These are phyloP conservation scores for Thomomys bottae DNA, from an alignment of 2,113 vertebrate species.

Conservation along the genomic window DNA sequence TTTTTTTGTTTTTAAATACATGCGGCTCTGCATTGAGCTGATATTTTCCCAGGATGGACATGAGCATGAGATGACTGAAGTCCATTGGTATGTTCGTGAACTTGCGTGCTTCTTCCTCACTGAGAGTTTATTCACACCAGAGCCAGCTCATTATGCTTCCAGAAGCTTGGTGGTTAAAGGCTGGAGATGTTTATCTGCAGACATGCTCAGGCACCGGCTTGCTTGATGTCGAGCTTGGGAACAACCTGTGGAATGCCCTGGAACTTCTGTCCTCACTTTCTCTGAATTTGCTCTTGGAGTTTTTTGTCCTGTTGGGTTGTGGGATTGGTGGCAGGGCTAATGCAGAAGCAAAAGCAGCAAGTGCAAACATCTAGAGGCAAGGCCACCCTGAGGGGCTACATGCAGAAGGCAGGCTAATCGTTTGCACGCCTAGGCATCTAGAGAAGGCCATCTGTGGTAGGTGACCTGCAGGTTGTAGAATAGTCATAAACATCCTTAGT, in stretches of 20 bases:
- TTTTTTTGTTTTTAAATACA: neutral
- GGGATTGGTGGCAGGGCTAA: neutral
- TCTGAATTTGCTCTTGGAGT: neutral
- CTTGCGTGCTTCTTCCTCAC: neutral
- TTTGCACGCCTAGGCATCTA: neutral
- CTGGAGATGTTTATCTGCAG: constrained; percentile 56
- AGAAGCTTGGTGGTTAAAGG: constrained; percentile 51
- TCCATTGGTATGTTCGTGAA: neutral
- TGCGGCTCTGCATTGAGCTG: too few relatives aligned
- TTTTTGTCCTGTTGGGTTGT: neutral
- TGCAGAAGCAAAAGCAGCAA: neutral
- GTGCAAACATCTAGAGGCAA: neutral
- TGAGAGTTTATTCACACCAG: neutral
- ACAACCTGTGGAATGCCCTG: neutral
- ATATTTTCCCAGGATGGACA: neutral
- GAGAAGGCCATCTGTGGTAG: neutral
- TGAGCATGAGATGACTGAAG: constrained; percentile 10
- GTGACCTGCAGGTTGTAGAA: neutral
- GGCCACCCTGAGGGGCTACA: neutral
- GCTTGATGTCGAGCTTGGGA: neutral
- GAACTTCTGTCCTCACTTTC: neutral
- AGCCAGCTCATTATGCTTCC: constrained; percentile 40
- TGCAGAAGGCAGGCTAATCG: neutral
- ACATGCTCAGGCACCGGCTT: neutral
- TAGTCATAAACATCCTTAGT: neutral